Percentiles rank a stretch among this genome's conserved stretches.
phyloP scores from a whole-genome alignment of 1,140 invertebrate species.

The Mya arenaria region DNA sequence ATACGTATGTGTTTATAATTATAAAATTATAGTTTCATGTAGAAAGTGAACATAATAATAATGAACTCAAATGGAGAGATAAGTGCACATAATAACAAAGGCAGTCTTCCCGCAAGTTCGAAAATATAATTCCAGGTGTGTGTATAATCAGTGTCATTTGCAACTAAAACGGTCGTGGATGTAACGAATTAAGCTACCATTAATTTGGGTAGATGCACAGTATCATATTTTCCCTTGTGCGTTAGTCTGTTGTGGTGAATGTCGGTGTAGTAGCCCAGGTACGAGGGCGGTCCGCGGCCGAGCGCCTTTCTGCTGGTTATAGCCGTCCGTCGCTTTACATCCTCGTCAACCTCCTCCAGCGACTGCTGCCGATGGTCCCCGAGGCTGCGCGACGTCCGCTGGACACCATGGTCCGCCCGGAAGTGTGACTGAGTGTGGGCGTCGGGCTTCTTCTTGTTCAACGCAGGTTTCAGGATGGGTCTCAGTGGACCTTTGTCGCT shows the following conservation, averaged over 20 bases:
- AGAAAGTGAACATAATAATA: too few species aligned
- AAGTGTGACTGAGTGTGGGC: constrained; percentile 20
- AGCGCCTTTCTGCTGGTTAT: constrained; percentile 46
- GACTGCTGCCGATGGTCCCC: constrained; percentile 41
- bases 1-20: too few species aligned
- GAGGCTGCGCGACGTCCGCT: constrained; percentile 33
- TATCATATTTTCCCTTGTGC: neutral
- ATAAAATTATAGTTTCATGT: too few species aligned
- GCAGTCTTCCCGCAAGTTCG: too few species aligned
- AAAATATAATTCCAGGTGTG: too few species aligned
- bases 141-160: too few species aligned
- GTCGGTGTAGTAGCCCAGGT: constrained; percentile 55
- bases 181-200: constrained; percentile 16
- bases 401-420: neutral
- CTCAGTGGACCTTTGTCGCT: constrained; percentile 4
- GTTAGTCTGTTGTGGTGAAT: constrained; percentile 46
- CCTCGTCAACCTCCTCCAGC: neutral
- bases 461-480: constrained; percentile 24
- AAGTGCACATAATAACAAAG: too few species aligned
- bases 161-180: neutral
- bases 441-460: constrained; percentile 13
- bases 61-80: too few species aligned
- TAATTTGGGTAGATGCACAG: constrained; percentile 41
- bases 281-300: constrained; percentile 40
- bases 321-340: constrained; percentile 2